These are phyloP conservation scores for Lycodopsis pacificus DNA, from an alignment of 2,797 vertebrate genomes.

Conservation along the genomic window DNA sequence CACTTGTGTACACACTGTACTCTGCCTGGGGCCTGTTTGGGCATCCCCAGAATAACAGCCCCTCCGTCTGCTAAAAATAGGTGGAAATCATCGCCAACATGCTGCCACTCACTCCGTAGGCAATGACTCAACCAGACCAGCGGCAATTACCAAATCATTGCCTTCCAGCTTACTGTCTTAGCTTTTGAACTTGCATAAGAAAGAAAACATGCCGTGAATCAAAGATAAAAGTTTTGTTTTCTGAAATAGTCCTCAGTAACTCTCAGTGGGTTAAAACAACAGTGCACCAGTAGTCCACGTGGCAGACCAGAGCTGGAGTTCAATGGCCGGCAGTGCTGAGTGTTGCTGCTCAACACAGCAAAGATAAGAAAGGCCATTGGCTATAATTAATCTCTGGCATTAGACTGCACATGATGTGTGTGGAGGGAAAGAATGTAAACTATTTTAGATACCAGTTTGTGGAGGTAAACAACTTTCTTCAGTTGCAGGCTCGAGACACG, in stretches of 20 bases:
- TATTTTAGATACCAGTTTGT: constrained; percentile 51
- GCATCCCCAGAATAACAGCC: constrained; percentile 75
- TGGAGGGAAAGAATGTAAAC: constrained; percentile 54
- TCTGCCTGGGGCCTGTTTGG: constrained; percentile 52
- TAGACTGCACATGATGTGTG: constrained; percentile 30
- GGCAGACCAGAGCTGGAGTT: constrained; percentile 21
- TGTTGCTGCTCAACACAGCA: constrained; percentile 30
- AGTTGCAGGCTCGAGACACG: constrained; percentile 45
- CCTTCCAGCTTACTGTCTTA: background rate
- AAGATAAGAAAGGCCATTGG: constrained; percentile 57
- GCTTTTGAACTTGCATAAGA: background rate
- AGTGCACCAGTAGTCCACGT: background rate
- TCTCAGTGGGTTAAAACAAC: constrained; percentile 1
- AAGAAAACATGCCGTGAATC: background rate
- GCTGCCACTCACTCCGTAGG: constrained; percentile 45
- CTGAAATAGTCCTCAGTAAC: background rate
- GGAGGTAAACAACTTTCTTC: constrained; percentile 71
- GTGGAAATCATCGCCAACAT: constrained; percentile 58
- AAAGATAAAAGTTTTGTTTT: background rate
- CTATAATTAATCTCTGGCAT: constrained; percentile 75
- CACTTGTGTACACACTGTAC: constrained; percentile 32
- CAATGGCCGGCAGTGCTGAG: constrained; percentile 2
- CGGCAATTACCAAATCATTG: constrained; percentile 25
- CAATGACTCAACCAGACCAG: constrained; percentile 24
- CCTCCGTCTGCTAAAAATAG: constrained; percentile 79